phyloP scores from a whole-genome alignment of 2,888 invertebrate species.

The Cyaniris semiargus region DNA sequence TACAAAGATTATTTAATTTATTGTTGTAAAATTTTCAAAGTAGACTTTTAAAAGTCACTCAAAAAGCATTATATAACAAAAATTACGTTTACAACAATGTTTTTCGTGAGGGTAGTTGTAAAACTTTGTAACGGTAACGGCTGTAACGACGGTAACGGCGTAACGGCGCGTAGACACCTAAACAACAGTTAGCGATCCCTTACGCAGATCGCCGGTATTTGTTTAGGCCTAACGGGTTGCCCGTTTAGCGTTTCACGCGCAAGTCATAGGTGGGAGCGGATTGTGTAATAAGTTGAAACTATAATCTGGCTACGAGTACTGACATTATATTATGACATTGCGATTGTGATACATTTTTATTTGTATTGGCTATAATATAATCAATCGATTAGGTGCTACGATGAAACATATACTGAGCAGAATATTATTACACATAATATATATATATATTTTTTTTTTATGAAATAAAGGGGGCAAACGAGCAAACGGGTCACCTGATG shows the following conservation, averaged over 20 bases:
- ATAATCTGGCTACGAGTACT: background rate
- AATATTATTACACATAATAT: too few relatives aligned
- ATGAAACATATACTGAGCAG: too few relatives aligned
- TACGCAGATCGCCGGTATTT: conserved; percentile 73
- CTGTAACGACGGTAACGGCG: conserved; percentile 60
- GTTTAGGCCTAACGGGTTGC: conserved; percentile 76
- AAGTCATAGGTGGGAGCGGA: conserved; percentile 37
- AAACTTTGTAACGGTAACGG: conserved; percentile 55
- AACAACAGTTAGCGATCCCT: conserved; percentile 76
- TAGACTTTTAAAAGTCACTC: background rate
- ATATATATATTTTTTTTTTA: too few relatives aligned
- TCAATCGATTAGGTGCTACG: too few relatives aligned
- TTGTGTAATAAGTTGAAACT: background rate
- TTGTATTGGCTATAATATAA: too few relatives aligned
- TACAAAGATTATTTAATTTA: too few relatives aligned
- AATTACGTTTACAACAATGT: conserved; percentile 24
- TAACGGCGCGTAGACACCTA: conserved; percentile 67
- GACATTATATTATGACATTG: too few relatives aligned
- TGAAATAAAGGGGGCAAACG: too few relatives aligned
- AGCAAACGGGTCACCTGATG: too few relatives aligned
- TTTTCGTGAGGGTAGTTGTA: conserved; percentile 34
- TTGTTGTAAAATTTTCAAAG: background rate
- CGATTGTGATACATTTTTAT: too few relatives aligned
- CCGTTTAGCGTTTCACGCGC: conserved; percentile 66
- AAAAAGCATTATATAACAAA: background rate